Conservation (phyloP, 2,888 invertebrate species). For the Tipula vernalis region DNA sequence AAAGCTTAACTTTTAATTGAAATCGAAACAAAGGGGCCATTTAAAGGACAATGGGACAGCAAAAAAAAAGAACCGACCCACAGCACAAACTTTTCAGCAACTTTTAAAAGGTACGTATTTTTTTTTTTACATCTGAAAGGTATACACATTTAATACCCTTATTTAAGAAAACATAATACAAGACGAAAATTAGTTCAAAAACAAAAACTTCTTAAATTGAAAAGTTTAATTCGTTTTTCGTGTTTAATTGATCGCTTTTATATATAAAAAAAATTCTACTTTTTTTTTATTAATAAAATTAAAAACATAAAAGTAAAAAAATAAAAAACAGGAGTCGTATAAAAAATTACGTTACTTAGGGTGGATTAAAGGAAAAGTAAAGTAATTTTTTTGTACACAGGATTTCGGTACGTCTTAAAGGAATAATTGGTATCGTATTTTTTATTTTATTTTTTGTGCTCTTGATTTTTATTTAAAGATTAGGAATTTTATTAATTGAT, state of each 20-base stretch:
- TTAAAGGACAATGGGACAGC: background rate
- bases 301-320: background rate
- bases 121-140: background rate
- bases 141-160: background rate
- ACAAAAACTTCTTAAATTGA: slow-evolving; percentile 8
- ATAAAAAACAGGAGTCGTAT: background rate
- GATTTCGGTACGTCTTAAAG: background rate
- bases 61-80: background rate
- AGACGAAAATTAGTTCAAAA: background rate
- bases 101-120: background rate
- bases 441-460: background rate
- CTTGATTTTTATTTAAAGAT: background rate
- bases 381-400: background rate
- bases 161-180: background rate
- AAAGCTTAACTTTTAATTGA: background rate
- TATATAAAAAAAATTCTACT: background rate
- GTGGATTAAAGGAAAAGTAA: background rate
- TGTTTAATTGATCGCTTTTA: slow-evolving; percentile 8
- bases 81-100: background rate
- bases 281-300: background rate
- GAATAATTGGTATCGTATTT: background rate
- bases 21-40: background rate
- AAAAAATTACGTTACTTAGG: background rate
- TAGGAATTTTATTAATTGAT: background rate
- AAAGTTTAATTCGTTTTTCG: slow-evolving; percentile 10